Conservation (phyloP, 2,888 invertebrate species). For the Autographa gamma region DNA sequence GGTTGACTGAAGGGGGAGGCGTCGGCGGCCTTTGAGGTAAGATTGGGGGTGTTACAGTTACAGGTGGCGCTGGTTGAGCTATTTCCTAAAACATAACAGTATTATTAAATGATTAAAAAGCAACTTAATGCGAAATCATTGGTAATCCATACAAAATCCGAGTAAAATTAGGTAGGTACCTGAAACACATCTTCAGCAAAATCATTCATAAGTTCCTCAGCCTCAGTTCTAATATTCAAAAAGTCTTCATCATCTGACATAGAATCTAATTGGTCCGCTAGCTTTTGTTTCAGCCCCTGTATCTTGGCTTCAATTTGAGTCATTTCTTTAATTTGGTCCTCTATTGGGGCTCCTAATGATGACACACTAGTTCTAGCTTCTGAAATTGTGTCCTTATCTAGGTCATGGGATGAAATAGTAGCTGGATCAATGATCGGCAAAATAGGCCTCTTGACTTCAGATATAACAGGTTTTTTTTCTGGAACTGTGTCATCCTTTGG, state of each 20-base stretch:
- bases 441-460: conserved; percentile 75
- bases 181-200: conserved; percentile 86
- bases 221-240: conserved; percentile 90
- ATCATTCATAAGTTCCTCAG: conserved; percentile 87
- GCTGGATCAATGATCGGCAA: conserved; percentile 84
- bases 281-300: conserved; percentile 81
- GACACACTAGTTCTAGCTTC: conserved; percentile 41
- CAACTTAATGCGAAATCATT: conserved; percentile 7
- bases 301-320: conserved; percentile 90
- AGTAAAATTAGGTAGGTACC: conserved; percentile 60
- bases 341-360: conserved; percentile 56
- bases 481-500: conserved; percentile 69
- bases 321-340: conserved; percentile 81
- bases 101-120: background rate
- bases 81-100: conserved; percentile 73
- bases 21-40: conserved; percentile 57
- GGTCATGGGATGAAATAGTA: conserved; percentile 71
- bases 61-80: conserved; percentile 68
- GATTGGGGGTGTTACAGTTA: conserved; percentile 69
- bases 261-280: conserved; percentile 84
- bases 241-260: conserved; percentile 91
- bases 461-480: conserved; percentile 69
- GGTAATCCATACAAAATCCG: too few species aligned
- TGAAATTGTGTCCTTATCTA: conserved; percentile 71
- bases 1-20: conserved; percentile 45